Conservation (phyloP, 2,797 vertebrate species). For the Odontamblyopus rebecca region DNA sequence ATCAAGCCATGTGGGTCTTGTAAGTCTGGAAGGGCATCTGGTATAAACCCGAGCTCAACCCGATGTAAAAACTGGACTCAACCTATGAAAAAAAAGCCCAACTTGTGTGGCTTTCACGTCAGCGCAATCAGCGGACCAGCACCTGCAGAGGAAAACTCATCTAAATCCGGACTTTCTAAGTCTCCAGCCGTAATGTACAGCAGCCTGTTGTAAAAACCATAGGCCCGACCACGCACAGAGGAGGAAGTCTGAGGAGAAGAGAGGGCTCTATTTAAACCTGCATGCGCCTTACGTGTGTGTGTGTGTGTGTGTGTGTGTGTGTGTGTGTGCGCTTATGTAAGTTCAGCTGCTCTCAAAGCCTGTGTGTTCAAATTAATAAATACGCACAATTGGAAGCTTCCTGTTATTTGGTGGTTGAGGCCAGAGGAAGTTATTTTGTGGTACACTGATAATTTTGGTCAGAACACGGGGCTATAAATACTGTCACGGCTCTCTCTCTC, state of each 20-base stretch:
- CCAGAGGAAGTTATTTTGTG: slow-evolving; percentile 84
- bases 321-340: slow-evolving; percentile 39
- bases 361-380: slow-evolving; percentile 80
- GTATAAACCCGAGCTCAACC: too few species aligned
- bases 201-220: slow-evolving; percentile 2
- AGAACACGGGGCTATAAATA: slow-evolving; percentile 83
- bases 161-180: neutral
- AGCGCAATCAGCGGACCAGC: neutral
- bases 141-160: slow-evolving; percentile 1
- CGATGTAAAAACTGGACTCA: too few species aligned
- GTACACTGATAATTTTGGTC: slow-evolving; percentile 84
- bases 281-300: slow-evolving; percentile 53
- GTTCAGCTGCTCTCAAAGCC: slow-evolving; percentile 13
- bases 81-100: neutral
- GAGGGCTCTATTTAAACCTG: slow-evolving; percentile 76
- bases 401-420: slow-evolving; percentile 82
- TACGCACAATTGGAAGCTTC: slow-evolving; percentile 83
- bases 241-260: slow-evolving; percentile 58
- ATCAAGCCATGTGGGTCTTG: too few species aligned
- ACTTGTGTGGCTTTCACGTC: neutral
- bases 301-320: slow-evolving; percentile 42
- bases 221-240: slow-evolving; percentile 53
- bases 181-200: neutral
- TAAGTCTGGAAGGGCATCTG: too few species aligned
- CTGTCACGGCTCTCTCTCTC: slow-evolving; percentile 69